These are phyloP conservation scores for Macheiramphus alcinus DNA, from an alignment of 2,113 vertebrate species.

Conservation along the genomic window DNA sequence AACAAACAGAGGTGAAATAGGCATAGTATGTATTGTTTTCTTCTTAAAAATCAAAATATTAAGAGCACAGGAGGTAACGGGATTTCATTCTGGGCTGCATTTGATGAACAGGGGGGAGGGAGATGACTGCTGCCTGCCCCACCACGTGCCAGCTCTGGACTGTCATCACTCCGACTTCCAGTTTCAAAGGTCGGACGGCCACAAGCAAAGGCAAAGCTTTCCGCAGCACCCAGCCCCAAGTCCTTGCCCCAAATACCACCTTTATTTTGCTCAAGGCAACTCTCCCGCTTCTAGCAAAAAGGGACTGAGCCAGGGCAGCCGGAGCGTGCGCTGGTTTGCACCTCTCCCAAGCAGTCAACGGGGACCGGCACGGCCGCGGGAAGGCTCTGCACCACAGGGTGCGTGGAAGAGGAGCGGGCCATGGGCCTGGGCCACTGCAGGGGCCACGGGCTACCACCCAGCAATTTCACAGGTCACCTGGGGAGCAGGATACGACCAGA, in stretches of 20 bases:
- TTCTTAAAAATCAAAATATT: background rate
- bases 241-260: background rate
- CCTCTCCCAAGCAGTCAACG: background rate
- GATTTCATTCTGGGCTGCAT: background rate
- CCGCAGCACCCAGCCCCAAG: background rate
- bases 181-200: background rate
- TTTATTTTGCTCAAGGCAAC: background rate
- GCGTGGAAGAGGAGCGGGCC: background rate
- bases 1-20: background rate
- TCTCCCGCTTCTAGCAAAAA: background rate
- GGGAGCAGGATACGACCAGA: background rate
- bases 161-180: background rate
- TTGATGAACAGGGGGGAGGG: background rate
- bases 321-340: too few species aligned
- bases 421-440: background rate
- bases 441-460: background rate
- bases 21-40: background rate
- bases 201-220: background rate
- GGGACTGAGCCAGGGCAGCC: background rate
- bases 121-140: background rate
- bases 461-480: background rate
- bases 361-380: accelerated
- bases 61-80: background rate
- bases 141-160: accelerated
- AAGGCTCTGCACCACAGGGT: background rate